phyloP scores from a whole-genome alignment of 2,113 vertebrate genomes.

The Syrmaticus mikado region DNA sequence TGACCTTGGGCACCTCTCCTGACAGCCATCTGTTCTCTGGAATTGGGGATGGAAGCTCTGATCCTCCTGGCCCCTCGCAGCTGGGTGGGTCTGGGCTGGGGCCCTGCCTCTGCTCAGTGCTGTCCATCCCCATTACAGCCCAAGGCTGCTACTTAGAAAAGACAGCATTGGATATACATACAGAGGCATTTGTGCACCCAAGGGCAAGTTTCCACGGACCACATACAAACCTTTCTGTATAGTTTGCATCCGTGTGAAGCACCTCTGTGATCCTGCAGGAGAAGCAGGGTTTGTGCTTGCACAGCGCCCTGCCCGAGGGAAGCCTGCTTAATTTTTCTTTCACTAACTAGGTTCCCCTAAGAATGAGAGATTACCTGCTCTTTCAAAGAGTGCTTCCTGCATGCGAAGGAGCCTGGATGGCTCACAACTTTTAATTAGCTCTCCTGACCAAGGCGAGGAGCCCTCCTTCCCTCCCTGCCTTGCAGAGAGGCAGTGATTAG shows the following conservation, averaged over 20 bases:
- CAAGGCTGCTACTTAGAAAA: neutral
- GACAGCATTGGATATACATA: accelerated
- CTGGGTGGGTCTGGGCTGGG: neutral
- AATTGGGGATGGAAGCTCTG: accelerated
- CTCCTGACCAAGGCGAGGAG: constrained; percentile 52
- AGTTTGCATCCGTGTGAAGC: neutral
- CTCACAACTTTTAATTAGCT: constrained; percentile 71
- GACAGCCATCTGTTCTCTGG: neutral
- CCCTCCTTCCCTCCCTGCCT: constrained; percentile 43
- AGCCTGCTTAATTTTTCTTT: constrained; percentile 29
- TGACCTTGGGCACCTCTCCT: neutral
- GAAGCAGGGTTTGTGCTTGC: constrained; percentile 2
- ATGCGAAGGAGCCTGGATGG: constrained; percentile 22
- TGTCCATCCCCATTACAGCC: neutral
- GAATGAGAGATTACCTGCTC: constrained; percentile 67
- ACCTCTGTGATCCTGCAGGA: neutral
- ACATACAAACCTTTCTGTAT: neutral
- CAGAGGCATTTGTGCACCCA: neutral
- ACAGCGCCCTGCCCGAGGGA: neutral
- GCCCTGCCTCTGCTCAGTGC: neutral
- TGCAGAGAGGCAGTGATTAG: constrained; percentile 60
- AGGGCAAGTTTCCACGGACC: neutral
- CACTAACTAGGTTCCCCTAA: constrained; percentile 20
- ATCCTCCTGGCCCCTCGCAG: neutral
- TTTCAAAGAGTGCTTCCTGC: constrained; percentile 45